Percentiles rank a stretch among this genome's conserved stretches.
phyloP scores from a whole-genome alignment of 2,113 vertebrate species.

The Dasyprocta punctata region DNA sequence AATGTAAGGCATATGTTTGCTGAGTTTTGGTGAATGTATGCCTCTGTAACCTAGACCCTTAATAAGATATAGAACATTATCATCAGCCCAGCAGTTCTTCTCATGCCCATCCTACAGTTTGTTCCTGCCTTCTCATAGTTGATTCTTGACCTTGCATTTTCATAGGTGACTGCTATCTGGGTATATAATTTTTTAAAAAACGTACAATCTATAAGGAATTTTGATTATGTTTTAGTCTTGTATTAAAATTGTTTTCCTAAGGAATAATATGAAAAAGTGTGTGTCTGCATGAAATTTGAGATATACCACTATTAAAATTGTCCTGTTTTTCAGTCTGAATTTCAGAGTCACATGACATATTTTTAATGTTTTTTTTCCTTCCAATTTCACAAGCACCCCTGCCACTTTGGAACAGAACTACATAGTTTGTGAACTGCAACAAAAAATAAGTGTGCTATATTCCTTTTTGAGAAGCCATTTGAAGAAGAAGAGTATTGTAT shows the following conservation, averaged over 20 bases:
- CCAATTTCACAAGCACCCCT: constrained; percentile 89
- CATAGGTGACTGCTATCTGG: not conserved
- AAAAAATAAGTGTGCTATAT: constrained; percentile 96
- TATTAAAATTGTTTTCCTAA: not conserved
- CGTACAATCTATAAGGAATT: not conserved
- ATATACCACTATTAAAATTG: not conserved
- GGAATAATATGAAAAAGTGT: not conserved
- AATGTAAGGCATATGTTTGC: not conserved
- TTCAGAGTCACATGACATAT: constrained; percentile 22
- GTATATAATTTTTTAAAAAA: not conserved
- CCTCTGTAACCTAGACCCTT: not conserved
- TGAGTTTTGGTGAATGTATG: not conserved
- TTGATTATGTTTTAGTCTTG: constrained; percentile 7
- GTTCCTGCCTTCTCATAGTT: not conserved
- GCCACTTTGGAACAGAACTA: constrained; percentile 98
- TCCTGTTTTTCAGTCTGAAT: not conserved
- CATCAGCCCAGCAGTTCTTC: not conserved
- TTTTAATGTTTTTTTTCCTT: not conserved
- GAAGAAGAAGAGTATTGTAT: constrained; percentile 96
- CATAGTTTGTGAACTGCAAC: constrained; percentile 94
- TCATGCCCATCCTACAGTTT: not conserved
- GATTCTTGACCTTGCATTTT: not conserved
- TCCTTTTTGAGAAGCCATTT: constrained; percentile 96
- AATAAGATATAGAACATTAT: not conserved
- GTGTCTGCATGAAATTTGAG: not conserved